Conservation (phyloP, 1,140 invertebrate genomes). For the Drosophila busckii region DNA sequence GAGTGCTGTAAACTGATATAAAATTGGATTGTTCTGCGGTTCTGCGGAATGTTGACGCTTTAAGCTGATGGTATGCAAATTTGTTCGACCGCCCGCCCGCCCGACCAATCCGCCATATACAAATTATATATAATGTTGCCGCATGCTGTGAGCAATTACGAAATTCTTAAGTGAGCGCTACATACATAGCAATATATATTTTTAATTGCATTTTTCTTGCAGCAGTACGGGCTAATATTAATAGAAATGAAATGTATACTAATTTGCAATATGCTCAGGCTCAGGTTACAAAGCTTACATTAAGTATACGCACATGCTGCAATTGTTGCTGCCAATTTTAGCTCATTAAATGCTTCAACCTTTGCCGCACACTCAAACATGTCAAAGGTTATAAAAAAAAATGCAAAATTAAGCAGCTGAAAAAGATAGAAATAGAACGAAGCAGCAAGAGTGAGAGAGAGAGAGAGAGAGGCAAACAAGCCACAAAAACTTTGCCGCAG, state of each 20-base stretch:
- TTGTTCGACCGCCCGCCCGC: neutral
- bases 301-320: constrained; percentile 5
- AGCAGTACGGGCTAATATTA: constrained; percentile 3
- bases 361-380: constrained; percentile 44
- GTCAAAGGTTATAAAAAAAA: constrained; percentile 53
- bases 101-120: neutral
- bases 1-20: neutral
- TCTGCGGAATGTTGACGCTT: constrained; percentile 25
- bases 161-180: no score
- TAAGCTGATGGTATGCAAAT: constrained; percentile 52
- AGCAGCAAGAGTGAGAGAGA: neutral
- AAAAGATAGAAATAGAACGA: neutral
- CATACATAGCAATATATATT: no score
- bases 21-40: constrained; percentile 42
- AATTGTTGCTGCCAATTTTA: constrained; percentile 40
- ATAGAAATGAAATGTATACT: no score
- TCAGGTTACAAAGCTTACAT: no score
- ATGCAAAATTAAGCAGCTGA: constrained; percentile 26
- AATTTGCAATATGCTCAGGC: neutral
- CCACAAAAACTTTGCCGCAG: no score
- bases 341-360: constrained; percentile 71
- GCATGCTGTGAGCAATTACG: constrained; percentile 17
- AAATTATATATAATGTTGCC: constrained; percentile 50
- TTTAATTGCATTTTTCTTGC: constrained; percentile 21
- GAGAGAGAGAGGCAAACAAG: neutral